Base-by-base conservation (phyloP, 2,797 vertebrate species). In the Thaleichthys pacificus region DNA sequence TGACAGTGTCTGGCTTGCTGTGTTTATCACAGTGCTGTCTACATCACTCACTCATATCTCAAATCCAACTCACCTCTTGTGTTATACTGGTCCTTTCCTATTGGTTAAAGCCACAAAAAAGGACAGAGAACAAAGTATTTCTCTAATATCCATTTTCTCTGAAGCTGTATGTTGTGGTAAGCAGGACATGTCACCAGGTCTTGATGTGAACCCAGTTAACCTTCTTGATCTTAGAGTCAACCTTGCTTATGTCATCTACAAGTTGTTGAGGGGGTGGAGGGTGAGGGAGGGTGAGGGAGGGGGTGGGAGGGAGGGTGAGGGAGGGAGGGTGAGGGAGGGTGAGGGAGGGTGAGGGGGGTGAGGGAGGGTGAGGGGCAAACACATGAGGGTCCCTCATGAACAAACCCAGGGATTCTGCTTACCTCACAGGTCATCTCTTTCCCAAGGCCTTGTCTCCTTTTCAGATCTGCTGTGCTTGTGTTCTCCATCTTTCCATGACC, bases 401-500 rank as follows among this genome's bases (percentile, higher is more conserved):
- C 69, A 84, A 85, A 85, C 67, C 81, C 69, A 75, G 76, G 62
- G 79, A 84, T 85, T 88, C 73, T 69, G 66, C 62, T 56, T 11
- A 1, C 5, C 62, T 66, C 70, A 70, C 75, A 80, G 68, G 30
- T 22, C 70, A 62, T 71, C 61, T 15, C 70, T 81, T 90, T 89
- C 78, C 81, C 85, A 87, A 83, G 82, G 82, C 68, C 66, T 80
- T 86, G 72, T 87, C 81, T 4, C 6, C 73, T 69, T 67, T 66
- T 71, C 5, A 84, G 80, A 91, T 90, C 87, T 84, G 91, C 87
- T 80, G 85, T 2, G 61, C 71, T 77, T 66, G 74, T 80, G 35
- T 81, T 92, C 91, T 89, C 85, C 84, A 78, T 71, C 72, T 85
- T 83, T 83, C 56, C 47, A 57, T 80, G 79, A 71, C 81, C 80